These are phyloP conservation scores for Microcebus ravelobensis DNA, from an alignment of 2,113 vertebrate genomes.

Conservation along the genomic window DNA sequence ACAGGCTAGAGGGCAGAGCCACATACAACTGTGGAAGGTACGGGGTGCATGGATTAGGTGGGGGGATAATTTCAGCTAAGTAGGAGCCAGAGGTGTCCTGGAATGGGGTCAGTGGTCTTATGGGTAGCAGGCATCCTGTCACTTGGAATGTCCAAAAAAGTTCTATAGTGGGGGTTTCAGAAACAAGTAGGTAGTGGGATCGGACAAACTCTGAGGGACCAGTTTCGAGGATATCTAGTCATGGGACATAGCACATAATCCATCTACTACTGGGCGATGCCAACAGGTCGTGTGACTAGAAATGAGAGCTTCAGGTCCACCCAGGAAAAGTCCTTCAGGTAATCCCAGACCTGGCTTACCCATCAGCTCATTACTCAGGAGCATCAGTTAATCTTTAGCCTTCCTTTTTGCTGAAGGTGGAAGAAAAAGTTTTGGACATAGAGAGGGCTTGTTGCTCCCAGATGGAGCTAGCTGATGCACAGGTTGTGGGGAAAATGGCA, in stretches of 20 bases:
- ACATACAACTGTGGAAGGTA: not conserved
- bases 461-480: not conserved
- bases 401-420: not conserved
- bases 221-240: not conserved
- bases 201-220: not conserved
- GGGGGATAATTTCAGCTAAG: not conserved
- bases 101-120: not conserved
- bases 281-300: not conserved
- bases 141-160: not conserved
- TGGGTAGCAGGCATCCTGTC: not conserved
- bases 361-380: not conserved
- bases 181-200: too few species aligned
- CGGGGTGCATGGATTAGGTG: not conserved
- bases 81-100: not conserved
- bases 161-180: not conserved
- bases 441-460: not conserved
- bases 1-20: not conserved
- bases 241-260: not conserved
- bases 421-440: not conserved
- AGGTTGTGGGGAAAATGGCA: not conserved
- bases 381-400: not conserved
- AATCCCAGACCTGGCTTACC: not conserved
- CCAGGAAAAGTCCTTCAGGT: not conserved
- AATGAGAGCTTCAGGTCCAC: not conserved
- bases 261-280: not conserved